These are phyloP conservation scores for Homarus americanus DNA, from an alignment of 1,140 invertebrate species.

Conservation along the genomic window DNA sequence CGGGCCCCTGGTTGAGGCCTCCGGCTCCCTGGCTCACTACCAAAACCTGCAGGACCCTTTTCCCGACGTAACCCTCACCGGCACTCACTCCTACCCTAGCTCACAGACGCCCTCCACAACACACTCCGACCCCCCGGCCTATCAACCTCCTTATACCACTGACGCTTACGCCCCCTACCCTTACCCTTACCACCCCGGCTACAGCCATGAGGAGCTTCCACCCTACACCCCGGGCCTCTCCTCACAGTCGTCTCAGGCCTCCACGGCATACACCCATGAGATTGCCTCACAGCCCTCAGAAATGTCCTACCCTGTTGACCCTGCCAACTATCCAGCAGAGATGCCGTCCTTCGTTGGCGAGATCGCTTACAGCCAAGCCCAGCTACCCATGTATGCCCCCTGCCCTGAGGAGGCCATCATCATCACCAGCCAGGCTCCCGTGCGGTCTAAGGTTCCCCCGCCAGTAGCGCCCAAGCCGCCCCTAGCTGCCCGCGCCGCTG, in stretches of 20 bases:
- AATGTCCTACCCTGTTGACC: slow-evolving; percentile 56
- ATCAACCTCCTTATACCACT: slow-evolving; percentile 70
- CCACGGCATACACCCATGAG: slow-evolving; percentile 72
- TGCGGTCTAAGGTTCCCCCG: slow-evolving; percentile 71
- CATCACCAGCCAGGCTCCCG: slow-evolving; percentile 27
- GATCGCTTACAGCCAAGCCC: slow-evolving; percentile 62
- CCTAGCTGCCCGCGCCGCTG: slow-evolving; percentile 57
- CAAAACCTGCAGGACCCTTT: slow-evolving; percentile 71
- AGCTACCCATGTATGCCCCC: slow-evolving; percentile 64
- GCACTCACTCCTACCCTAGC: slow-evolving; percentile 69
- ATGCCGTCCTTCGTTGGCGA: slow-evolving; percentile 73
- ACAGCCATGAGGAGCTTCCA: slow-evolving; percentile 73
- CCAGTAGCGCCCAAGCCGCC: slow-evolving; percentile 73
- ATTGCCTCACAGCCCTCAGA: slow-evolving; percentile 65
- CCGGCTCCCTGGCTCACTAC: slow-evolving; percentile 61
- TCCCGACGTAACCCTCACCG: slow-evolving; percentile 73
- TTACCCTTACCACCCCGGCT: slow-evolving; percentile 72
- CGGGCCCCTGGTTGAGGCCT: slow-evolving; percentile 66
- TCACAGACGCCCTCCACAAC: slow-evolving; percentile 74
- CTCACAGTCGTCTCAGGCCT: slow-evolving; percentile 74
- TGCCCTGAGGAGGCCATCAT: slow-evolving; percentile 61
- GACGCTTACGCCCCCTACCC: slow-evolving; percentile 70
- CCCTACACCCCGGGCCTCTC: slow-evolving; percentile 73
- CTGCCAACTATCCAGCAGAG: slow-evolving; percentile 52
- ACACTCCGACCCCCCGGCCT: slow-evolving; percentile 74